A percentile compares a stretch with the other conserved stretches of the same genome.
These are phyloP conservation scores for Oriolus oriolus DNA, from an alignment of 2,113 vertebrate species.

Conservation along the genomic window DNA sequence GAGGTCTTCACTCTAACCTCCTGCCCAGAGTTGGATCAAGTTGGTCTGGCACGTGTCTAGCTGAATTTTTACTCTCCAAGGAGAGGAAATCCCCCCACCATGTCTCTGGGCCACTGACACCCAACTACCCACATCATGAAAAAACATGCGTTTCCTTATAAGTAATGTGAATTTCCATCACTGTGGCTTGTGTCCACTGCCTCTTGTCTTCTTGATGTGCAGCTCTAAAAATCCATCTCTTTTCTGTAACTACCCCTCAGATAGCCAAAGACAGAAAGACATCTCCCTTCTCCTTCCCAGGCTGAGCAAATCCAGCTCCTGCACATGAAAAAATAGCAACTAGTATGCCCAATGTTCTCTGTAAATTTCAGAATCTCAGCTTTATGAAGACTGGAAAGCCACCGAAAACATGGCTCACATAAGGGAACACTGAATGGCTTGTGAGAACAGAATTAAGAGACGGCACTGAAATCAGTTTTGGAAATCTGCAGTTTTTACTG, in stretches of 20 bases:
- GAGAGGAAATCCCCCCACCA: not conserved
- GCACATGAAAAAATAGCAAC: not conserved
- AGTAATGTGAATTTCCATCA: not conserved
- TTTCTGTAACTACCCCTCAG: not conserved
- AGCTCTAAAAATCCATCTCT: not conserved
- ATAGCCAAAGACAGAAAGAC: not conserved
- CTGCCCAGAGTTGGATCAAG: not conserved
- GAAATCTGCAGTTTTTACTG: not conserved
- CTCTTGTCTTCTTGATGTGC: not conserved
- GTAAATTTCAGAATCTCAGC: not conserved
- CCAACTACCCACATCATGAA: not conserved
- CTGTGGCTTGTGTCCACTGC: not conserved
- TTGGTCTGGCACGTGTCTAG: not conserved
- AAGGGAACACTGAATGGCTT: not conserved
- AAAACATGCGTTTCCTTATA: not conserved
- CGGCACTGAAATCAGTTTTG: not conserved
- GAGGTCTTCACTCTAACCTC: not conserved
- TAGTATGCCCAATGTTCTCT: not conserved
- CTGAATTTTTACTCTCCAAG: not conserved
- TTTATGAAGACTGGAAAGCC: not conserved
- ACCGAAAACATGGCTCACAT: not conserved
- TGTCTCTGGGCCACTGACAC: not conserved
- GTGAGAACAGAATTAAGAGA: not conserved
- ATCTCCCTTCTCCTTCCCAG: not conserved
- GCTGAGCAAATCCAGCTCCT: not conserved